Percentiles rank a stretch among this genome's conserved stretches.
phyloP scores from a whole-genome alignment of 1,140 invertebrate species.

The Psilanteris sp. region DNA sequence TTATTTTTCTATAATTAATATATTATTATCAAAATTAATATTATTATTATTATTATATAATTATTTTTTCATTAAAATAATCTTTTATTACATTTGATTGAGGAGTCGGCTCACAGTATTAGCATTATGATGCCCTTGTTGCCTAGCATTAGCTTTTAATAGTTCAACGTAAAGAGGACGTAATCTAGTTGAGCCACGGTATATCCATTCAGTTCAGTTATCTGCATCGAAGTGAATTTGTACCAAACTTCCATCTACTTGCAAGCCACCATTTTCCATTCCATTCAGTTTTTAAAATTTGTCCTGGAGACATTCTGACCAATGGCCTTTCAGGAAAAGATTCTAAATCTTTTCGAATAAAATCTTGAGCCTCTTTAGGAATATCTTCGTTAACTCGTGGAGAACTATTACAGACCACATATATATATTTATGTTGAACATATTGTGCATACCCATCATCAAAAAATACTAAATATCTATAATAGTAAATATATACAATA shows the following conservation, averaged over 20 bases:
- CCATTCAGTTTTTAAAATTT: constrained; percentile 92
- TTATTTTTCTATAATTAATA: constrained; percentile 58
- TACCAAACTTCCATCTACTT: constrained; percentile 93
- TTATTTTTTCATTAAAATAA: too few relatives aligned
- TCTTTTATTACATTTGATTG: constrained; percentile 64
- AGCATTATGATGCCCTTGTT: constrained; percentile 75
- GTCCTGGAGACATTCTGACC: constrained; percentile 87
- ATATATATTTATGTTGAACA: constrained; percentile 85
- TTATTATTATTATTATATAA: too few relatives aligned
- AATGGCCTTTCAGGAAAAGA: constrained; percentile 94
- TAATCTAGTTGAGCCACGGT: constrained; percentile 92
- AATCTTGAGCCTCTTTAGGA: constrained; percentile 87
- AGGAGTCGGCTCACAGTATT: constrained; percentile 76
- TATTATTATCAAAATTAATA: too few relatives aligned
- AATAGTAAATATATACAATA: too few relatives aligned
- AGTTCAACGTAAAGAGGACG: constrained; percentile 89
- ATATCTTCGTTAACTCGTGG: constrained; percentile 93
- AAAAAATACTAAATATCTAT: constrained; percentile 95
- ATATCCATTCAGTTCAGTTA: constrained; percentile 93
- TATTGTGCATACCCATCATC: constrained; percentile 97
- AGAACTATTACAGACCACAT: constrained; percentile 86
- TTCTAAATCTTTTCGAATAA: constrained; percentile 92
- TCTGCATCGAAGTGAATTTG: constrained; percentile 90
- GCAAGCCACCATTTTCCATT: constrained; percentile 93
- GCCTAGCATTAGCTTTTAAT: constrained; percentile 82